These are phyloP conservation scores for Ctenicera cuprea DNA, from an alignment of 2,888 invertebrate species.

Conservation along the genomic window DNA sequence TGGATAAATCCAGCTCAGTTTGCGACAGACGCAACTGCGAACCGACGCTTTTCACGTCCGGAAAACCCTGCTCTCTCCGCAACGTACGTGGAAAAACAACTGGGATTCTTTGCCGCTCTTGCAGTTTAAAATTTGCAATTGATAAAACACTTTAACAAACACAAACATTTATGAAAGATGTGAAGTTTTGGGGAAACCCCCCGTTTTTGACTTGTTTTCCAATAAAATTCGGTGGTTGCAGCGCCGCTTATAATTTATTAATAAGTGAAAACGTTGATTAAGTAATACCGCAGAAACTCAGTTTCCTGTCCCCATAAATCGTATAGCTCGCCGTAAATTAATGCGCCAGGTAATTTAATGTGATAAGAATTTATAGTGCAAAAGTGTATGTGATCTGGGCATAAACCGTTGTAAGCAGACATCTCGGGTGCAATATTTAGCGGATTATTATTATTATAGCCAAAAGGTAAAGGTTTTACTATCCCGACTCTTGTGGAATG, in stretches of 20 bases:
- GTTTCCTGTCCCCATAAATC: constrained; percentile 18
- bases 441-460: constrained; percentile 46
- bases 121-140: too few relatives aligned
- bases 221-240: neutral
- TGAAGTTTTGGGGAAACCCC: neutral
- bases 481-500: constrained; percentile 27
- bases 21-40: constrained; percentile 61
- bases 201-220: constrained; percentile 6
- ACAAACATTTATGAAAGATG: too few relatives aligned
- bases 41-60: constrained; percentile 54
- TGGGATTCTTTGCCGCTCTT: neutral
- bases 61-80: constrained; percentile 52
- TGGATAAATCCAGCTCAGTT: constrained; percentile 66
- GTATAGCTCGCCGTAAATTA: constrained; percentile 24
- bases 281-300: constrained; percentile 22
- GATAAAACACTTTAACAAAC: neutral
- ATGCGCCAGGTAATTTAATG: constrained; percentile 38
- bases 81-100: constrained; percentile 20
- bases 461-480: constrained; percentile 43
- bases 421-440: constrained; percentile 41
- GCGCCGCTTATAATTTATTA: constrained; percentile 16
- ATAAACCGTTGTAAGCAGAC: constrained; percentile 40
- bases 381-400: constrained; percentile 47
- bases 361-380: constrained; percentile 49
- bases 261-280: constrained; percentile 17